phyloP scores from a whole-genome alignment of 2,888 invertebrate species.

The Erebia ligea region DNA sequence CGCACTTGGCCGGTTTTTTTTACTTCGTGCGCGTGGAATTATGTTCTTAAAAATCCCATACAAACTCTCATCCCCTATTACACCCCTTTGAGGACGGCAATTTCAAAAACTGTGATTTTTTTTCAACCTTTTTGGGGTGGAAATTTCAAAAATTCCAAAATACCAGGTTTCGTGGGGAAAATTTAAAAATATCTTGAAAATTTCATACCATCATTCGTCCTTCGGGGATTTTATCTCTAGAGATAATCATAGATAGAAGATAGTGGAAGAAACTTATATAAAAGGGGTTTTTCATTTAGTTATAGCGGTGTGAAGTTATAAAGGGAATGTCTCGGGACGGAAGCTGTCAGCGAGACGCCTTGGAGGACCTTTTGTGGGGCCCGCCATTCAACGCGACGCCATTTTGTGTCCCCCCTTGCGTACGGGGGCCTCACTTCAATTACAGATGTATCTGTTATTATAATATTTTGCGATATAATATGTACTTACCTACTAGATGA shows the following conservation, averaged over 20 bases:
- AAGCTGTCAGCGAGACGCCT: slow-evolving; percentile 38
- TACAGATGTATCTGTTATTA: slow-evolving; percentile 24
- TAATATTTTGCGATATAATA: slow-evolving; percentile 6
- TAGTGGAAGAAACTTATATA: slow-evolving; percentile 9
- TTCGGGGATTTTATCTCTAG: no score
- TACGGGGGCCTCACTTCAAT: slow-evolving; percentile 23
- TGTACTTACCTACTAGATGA: no score
- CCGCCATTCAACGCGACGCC: slow-evolving; percentile 28
- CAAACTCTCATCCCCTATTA: no score
- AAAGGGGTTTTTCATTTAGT: slow-evolving; percentile 1
- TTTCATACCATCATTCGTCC: no score
- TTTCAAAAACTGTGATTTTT: no score
- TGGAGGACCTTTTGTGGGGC: slow-evolving; percentile 37
- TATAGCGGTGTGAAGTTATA: slow-evolving; percentile 33
- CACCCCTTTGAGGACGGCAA: no score
- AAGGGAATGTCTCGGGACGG: slow-evolving; percentile 41
- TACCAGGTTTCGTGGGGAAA: no score
- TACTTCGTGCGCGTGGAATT: neutral
- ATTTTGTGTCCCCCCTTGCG: slow-evolving; percentile 20
- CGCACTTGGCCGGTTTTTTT: neutral
- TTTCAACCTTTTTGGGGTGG: no score
- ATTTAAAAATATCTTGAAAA: no score
- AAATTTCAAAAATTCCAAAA: no score
- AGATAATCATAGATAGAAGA: neutral
- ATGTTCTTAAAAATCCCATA: no score